Evolutionary conservation across 2,888 invertebrate species (phyloP), one percentile per base, ranked within the genome.

Genomic region (Adelphocoris suturalis): DNA sequence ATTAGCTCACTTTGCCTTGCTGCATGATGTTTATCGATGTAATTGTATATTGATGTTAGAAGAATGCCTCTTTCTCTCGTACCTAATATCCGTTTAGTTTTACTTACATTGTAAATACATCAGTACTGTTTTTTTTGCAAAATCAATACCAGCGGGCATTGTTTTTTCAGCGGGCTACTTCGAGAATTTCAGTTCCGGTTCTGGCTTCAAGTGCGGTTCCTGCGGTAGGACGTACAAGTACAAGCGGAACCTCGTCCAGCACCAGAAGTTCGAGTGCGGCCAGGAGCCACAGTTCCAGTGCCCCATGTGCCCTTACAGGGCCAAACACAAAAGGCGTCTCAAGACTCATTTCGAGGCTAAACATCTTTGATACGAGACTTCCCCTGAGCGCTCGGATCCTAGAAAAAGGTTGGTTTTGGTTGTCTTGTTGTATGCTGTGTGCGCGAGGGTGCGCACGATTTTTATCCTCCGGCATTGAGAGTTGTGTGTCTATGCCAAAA

Each of bases 241-340:
- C 47, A 91, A 91, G 87, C 90, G 91, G 13, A 92, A 94, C 48
- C 92, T 94, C 12, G 95, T 94, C 92, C 93, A 95, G 84, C 95
- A 95, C 92, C 94, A 95, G 90, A 94, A 94, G 90, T 95, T 95
- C 92, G 95, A 95, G 92, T 95, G 95, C 92, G 95, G 95, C 11
- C 57, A 68, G 76, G 86, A 90, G 75, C 91, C 91, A 12, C 90
- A 90, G 14, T 91, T 91, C 76, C 82, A 84, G 47, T 92, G 92
- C 81, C 90, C 90, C 0, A 82, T 87, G 37, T 92, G 92, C n/a
- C 90, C 86, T 3, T 92, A 87, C 78, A 90, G 89, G 68, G 90
- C 89, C 11, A 89, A 90, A 57, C 89, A 86, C 37, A 90, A 90
- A 48, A 82, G 88, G 47, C 78, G 82, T 3, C 76, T 89, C 23